Percentiles rank a stretch among this genome's conserved stretches.
Conservation (phyloP, 2,888 invertebrate species). For the Spilosoma lubricipeda region DNA sequence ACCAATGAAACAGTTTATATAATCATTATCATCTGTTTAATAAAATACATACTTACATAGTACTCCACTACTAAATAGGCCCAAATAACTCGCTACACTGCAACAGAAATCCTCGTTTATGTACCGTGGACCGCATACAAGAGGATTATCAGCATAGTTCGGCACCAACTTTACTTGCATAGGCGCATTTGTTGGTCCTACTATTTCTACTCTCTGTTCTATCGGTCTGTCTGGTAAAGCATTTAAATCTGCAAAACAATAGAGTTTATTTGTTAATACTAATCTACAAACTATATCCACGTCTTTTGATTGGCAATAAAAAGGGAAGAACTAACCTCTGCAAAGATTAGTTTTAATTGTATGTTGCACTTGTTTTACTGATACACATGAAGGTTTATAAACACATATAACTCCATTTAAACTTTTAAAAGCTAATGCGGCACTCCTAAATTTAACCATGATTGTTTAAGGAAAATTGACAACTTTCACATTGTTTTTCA, state of each 20-base stretch:
- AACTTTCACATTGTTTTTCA: neutral
- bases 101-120: slow-evolving; percentile 88
- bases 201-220: slow-evolving; percentile 86
- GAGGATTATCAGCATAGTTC: slow-evolving; percentile 91
- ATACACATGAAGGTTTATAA: slow-evolving; percentile 90
- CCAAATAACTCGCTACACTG: slow-evolving; percentile 87
- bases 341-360: slow-evolving; percentile 88
- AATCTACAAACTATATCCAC: neutral
- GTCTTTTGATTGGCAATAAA: neutral
- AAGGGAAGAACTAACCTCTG: slow-evolving; percentile 84
- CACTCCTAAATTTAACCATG: slow-evolving; percentile 79
- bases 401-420: slow-evolving; percentile 92
- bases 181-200: slow-evolving; percentile 87
- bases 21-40: neutral
- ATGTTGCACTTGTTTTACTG: slow-evolving; percentile 83
- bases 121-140: slow-evolving; percentile 92
- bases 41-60: slow-evolving; percentile 82
- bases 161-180: slow-evolving; percentile 86
- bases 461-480: neutral
- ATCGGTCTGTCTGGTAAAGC: slow-evolving; percentile 87
- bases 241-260: slow-evolving; percentile 89
- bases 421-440: slow-evolving; percentile 87
- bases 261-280: neutral
- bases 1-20: neutral
- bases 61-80: slow-evolving; percentile 90